Evolutionary conservation across 1,140 invertebrate species (phyloP), one percentile per base, ranked within the genome.

Genomic region (Agrypnia vestita): DNA sequence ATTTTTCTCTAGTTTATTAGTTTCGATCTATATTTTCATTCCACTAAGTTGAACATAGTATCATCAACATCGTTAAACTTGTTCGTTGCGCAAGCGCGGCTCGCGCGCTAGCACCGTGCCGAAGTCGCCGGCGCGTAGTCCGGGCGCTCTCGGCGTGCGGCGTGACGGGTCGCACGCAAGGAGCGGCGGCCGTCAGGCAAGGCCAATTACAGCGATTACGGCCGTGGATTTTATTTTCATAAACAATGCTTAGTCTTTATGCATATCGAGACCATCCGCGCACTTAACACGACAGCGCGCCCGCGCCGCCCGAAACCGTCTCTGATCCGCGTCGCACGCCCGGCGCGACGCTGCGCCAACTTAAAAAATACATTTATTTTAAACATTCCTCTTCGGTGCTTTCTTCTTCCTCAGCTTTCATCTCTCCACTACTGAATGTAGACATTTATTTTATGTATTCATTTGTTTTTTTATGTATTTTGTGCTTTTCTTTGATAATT

Each of bases 181-280:
- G 67, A 71, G 7, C 43, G 67, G 25, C 67, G 46, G 55, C 21
- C 71, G 73, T 79, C 55, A 59, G 43, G 72, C 72, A 75, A 59
- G 4, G 51, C 79, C 73, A 77, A 80, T 80, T 80, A 80, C 13
- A 46, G 53, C 74, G 71, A 77, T 76, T 77, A 69, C 44, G 61
- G 21, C 49, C 64, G 59, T 51, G 74, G 78, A 79, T 79, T 72
- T 46, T 55, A 79, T 80, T 61, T 67, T 55, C 71, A 35, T 73
- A 73, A 21, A 73, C 47, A 53, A 73, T 73, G 21, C 25, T 59
- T 21, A 25, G 19, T 43, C 8, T 25, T 64, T 43, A 43, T n/a
- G 19, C 13, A 35, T 13, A 64, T 64, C 25, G 35, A 64, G 61
- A 64, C 35, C 74, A 61, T 77, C 76, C 74, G 53, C 74, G 44